A percentile compares a stretch with the other conserved stretches of the same genome.
phyloP scores from a whole-genome alignment of 2,113 vertebrate genomes.

The Galbula dea region DNA sequence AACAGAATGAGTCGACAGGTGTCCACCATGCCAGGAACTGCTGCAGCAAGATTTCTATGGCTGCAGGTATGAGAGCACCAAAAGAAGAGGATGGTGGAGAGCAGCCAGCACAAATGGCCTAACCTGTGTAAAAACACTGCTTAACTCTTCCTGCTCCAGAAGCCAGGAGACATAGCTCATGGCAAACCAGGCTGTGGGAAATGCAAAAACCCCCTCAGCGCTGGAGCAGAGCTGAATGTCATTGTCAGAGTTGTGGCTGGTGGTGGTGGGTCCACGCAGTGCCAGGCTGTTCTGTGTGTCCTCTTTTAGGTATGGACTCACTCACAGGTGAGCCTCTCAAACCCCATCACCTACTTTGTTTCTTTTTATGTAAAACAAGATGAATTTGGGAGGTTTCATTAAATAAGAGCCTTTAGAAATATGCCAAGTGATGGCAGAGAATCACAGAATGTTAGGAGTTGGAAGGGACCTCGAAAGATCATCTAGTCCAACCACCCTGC shows the following conservation, averaged over 20 bases:
- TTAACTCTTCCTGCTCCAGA: neutral
- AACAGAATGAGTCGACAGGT: neutral
- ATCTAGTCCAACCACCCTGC: no score
- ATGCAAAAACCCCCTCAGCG: neutral
- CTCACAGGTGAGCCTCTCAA: neutral
- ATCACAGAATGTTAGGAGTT: no score
- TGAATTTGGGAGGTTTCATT: neutral
- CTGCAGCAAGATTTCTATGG: neutral
- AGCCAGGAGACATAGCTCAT: neutral
- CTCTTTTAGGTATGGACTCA: neutral
- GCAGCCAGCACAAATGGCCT: neutral
- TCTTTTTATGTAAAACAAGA: neutral
- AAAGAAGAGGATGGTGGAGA: neutral
- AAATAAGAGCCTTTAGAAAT: neutral
- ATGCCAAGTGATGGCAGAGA: rapidly evolving
- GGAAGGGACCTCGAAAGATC: no score
- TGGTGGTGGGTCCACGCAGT: neutral
- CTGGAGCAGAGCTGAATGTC: neutral
- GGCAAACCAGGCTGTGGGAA: neutral
- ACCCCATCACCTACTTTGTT: neutral
- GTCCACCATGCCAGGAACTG: neutral
- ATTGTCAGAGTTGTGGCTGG: rapidly evolving
- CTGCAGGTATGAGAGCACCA: neutral
- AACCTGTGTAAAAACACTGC: neutral
- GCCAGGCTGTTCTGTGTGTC: rapidly evolving